Evolutionary conservation across 2,797 vertebrate genomes (phyloP).

Genomic region (Loris lydekkerianus): DNA sequence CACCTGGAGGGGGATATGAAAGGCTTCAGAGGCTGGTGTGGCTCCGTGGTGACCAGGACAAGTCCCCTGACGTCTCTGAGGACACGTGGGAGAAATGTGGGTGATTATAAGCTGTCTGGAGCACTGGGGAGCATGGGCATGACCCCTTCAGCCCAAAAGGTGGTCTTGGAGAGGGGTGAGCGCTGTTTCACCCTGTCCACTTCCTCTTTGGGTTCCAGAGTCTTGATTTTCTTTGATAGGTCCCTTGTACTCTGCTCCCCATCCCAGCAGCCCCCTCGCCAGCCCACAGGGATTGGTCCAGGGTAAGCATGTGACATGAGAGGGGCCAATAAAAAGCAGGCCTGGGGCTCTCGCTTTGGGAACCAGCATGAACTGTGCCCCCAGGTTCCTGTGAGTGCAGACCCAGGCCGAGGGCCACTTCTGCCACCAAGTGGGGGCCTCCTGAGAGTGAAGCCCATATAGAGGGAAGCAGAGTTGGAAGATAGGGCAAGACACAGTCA

Average conservation of each 20-base stretch:
- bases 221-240: background rate
- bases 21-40: accelerated
- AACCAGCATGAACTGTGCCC: too few relatives aligned
- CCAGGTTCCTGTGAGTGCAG: background rate
- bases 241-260: background rate
- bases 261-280: too few relatives aligned
- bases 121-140: accelerated
- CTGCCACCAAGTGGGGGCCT: background rate
- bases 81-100: accelerated
- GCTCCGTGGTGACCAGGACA: background rate
- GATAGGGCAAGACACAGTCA: too few relatives aligned
- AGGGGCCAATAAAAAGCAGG: background rate
- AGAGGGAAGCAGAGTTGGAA: background rate
- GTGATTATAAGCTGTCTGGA: background rate
- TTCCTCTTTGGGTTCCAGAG: accelerated
- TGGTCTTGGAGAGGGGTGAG: background rate
- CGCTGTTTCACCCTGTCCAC: accelerated
- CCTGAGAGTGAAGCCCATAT: background rate
- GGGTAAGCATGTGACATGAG: background rate
- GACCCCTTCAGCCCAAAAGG: accelerated
- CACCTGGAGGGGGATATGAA: too few relatives aligned
- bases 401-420: accelerated
- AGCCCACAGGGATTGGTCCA: background rate
- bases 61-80: background rate
- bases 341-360: background rate